A percentile compares a stretch with the other conserved stretches of the same genome.
Evolutionary conservation across 2,888 invertebrate genomes (phyloP).

Genomic region (Cephus spinipes): DNA sequence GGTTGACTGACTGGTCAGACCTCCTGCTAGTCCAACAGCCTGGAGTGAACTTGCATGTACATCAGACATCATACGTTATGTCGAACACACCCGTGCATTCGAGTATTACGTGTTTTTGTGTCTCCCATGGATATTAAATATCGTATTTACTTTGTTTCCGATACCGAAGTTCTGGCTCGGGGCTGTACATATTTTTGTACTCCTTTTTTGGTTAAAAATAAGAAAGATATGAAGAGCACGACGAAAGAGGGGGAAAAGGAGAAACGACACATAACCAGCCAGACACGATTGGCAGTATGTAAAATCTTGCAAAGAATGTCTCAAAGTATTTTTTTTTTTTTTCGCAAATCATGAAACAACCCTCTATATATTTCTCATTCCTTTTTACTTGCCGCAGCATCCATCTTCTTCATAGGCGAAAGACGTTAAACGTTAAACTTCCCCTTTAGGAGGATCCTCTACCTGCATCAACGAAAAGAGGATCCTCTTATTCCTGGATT

Average conservation of each 20-base stretch:
- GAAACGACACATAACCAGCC: neutral
- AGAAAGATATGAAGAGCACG: neutral
- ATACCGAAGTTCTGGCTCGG: neutral
- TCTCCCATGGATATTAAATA: conserved; percentile 39
- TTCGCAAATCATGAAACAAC: neutral
- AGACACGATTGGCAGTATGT: neutral
- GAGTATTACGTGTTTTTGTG: conserved; percentile 37
- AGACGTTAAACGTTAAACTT: neutral
- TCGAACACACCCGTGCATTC: conserved; percentile 10
- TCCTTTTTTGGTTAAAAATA: neutral
- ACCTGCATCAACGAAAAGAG: neutral
- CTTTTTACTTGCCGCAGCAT: neutral
- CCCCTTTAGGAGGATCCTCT: neutral
- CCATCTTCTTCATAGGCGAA: neutral
- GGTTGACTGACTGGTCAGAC: neutral
- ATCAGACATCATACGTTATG: neutral
- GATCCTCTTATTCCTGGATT: neutral
- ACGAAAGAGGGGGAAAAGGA: neutral
- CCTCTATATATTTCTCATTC: neutral
- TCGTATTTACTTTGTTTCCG: conserved; percentile 4
- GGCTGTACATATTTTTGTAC: neutral
- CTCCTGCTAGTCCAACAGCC: neutral
- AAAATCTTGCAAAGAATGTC: neutral
- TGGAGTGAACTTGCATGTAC: neutral
- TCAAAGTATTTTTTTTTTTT: neutral